Evolutionary conservation across 2,888 invertebrate genomes (phyloP).

Genomic region (Euplexia lucipara): DNA sequence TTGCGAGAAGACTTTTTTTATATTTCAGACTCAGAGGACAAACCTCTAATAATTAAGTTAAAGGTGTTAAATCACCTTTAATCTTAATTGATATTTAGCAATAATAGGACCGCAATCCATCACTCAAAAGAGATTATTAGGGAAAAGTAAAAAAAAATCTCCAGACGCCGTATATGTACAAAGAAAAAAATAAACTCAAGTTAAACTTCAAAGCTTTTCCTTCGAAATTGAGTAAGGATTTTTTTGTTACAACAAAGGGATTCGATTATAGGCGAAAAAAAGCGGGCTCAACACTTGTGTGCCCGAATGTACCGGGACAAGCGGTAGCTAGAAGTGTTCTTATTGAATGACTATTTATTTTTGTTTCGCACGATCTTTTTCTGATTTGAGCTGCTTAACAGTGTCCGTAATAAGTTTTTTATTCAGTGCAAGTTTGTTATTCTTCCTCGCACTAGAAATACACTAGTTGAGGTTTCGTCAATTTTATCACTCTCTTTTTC

Average conservation of each 20-base stretch:
- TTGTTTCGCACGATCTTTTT: constrained; percentile 10
- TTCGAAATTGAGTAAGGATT: constrained; percentile 70
- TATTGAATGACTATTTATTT: constrained; percentile 31
- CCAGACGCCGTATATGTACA: constrained; percentile 52
- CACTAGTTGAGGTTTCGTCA: background rate
- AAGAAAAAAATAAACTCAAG: constrained; percentile 66
- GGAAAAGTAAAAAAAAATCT: constrained; percentile 55
- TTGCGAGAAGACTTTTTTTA: too few species aligned
- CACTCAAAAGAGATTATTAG: constrained; percentile 62
- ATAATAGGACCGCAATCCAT: constrained; percentile 59
- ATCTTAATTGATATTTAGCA: constrained; percentile 35
- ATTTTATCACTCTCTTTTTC: too few species aligned
- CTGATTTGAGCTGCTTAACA: constrained; percentile 5
- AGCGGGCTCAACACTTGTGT: constrained; percentile 60
- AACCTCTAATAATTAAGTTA: background rate
- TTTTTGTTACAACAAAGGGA: constrained; percentile 74
- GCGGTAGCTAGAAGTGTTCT: constrained; percentile 3
- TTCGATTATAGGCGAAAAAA: constrained; percentile 73
- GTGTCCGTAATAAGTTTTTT: background rate
- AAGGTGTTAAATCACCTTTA: constrained; percentile 6
- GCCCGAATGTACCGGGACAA: constrained; percentile 41
- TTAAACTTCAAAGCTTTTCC: constrained; percentile 72
- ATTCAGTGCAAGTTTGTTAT: too few species aligned
- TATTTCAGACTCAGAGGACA: too few species aligned
- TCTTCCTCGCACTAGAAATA: too few species aligned